Evolutionary conservation across 35 echinoderm and acorn worm species (phyloP).

Genomic region (Stichopus chloronotus): DNA sequence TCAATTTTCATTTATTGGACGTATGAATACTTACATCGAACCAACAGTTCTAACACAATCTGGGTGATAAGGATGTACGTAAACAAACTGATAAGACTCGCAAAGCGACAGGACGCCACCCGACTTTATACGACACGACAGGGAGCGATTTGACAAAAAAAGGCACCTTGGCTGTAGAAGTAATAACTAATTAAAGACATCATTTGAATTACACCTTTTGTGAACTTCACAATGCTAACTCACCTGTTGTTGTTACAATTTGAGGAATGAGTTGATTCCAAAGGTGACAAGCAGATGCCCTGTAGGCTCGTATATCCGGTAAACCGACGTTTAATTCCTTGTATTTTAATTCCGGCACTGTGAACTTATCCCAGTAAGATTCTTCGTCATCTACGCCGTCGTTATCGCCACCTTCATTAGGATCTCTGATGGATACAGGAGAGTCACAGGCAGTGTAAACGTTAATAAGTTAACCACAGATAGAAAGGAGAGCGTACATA

Average conservation of each 20-base stretch:
- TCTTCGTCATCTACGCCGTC: slow-evolving; percentile 18
- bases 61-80: too few relatives aligned
- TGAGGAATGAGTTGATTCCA: slow-evolving; percentile 77
- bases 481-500: too few relatives aligned
- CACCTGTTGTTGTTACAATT: slow-evolving; percentile 70
- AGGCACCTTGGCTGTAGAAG: too few relatives aligned
- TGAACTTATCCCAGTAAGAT: slow-evolving; percentile 63
- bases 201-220: too few relatives aligned
- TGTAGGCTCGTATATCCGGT: slow-evolving; percentile 54
- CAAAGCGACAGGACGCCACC: background rate
- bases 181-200: too few relatives aligned
- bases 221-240: background rate
- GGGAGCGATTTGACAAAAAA: too few relatives aligned
- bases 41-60: background rate
- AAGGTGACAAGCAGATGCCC: slow-evolving; percentile 66
- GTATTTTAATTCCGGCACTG: slow-evolving; percentile 67
- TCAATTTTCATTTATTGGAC: too few relatives aligned
- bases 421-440: slow-evolving; percentile 55
- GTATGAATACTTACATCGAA: too few relatives aligned
- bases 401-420: slow-evolving; percentile 25
- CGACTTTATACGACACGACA: too few relatives aligned
- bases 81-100: too few relatives aligned
- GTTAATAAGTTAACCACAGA: too few relatives aligned
- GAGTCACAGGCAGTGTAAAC: too few relatives aligned
- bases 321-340: slow-evolving; percentile 67